Evolutionary conservation across 1,140 invertebrate species (phyloP), one percentile per base, ranked within the genome.

Genomic region (Chironomus striatipennis): DNA sequence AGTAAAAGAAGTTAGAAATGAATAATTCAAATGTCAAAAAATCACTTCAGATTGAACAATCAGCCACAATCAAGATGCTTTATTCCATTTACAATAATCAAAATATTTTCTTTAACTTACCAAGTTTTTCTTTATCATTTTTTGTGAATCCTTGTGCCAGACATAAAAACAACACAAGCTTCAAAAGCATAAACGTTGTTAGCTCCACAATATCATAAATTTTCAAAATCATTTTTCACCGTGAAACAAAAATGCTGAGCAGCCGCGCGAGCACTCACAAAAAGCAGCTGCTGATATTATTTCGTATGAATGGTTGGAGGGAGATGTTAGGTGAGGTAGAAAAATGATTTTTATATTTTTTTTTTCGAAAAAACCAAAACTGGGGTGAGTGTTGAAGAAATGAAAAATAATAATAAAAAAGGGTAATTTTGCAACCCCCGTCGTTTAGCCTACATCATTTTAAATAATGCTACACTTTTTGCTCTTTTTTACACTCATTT

Each of bases 211-310:
- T 70, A 70, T 70, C 65, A 18, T 70, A 70, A 70, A 70, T 70
- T 70, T 70, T 21, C 65, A 70, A 70, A 70, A 70, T 70, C 65
- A 70, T 70, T 70, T 70, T 70, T 70, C 65, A 20, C 17, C 65
- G n/a, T 20, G 18, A 15, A 15, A 70, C n/a, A 17, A 12, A 57
- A 57, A n/a, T 15, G 47, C 20, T 18, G 18, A 18, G 65, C 20
- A 18, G n/a, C 18, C 20, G 65, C 7, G 65, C 18, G 7, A 57
- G 24, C 24, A 34, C 24, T 34, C 24, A 57, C n/a, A 5, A n/a
- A 57, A 12, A 57, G 47, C 47, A 57, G 47, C 47, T 57, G 47
- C 47, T 57, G 12, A n/a, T 12, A 57, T 57, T 57, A 12, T 57
- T 57, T 57, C n/a, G 47, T 57, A n/a, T n/a, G n/a, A n/a, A n/a